A percentile compares a stretch with the other conserved stretches of the same genome.
Evolutionary conservation across 2,113 vertebrate genomes (phyloP).

Genomic region (Redunca redunca): DNA sequence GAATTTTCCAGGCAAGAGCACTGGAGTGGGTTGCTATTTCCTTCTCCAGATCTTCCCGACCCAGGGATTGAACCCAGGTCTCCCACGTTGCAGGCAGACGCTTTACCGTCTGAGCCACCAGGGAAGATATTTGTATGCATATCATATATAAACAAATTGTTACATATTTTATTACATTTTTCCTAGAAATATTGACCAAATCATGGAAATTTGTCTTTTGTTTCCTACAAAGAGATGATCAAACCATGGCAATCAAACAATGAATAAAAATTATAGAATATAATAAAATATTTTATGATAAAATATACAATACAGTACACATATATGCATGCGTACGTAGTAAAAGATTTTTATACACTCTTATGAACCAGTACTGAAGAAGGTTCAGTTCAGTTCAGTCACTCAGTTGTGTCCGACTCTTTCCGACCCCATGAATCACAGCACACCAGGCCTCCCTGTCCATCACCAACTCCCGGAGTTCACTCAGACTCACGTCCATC

Average conservation of each 20-base stretch:
- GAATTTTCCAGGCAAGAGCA: too few relatives aligned
- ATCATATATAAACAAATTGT: background rate
- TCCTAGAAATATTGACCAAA: background rate
- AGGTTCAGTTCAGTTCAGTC: background rate
- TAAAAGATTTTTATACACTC: background rate
- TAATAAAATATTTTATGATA: background rate
- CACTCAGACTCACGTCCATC: too few relatives aligned
- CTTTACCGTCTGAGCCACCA: too few relatives aligned
- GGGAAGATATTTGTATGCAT: background rate
- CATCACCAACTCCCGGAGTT: too few relatives aligned
- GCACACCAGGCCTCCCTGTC: too few relatives aligned
- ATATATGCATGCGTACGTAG: background rate
- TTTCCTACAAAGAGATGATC: background rate
- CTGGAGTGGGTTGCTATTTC: too few relatives aligned
- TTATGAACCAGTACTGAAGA: background rate
- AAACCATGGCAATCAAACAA: background rate
- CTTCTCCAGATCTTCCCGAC: too few relatives aligned
- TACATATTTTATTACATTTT: background rate
- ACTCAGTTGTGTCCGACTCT: too few relatives aligned
- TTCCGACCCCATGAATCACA: too few relatives aligned
- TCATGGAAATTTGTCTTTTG: background rate
- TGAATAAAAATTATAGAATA: background rate
- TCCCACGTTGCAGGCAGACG: too few relatives aligned
- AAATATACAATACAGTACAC: background rate
- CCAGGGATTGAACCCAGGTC: too few relatives aligned